Base-by-base conservation (phyloP, 1,140 invertebrate species). In the Lethocerus indicus region DNA sequence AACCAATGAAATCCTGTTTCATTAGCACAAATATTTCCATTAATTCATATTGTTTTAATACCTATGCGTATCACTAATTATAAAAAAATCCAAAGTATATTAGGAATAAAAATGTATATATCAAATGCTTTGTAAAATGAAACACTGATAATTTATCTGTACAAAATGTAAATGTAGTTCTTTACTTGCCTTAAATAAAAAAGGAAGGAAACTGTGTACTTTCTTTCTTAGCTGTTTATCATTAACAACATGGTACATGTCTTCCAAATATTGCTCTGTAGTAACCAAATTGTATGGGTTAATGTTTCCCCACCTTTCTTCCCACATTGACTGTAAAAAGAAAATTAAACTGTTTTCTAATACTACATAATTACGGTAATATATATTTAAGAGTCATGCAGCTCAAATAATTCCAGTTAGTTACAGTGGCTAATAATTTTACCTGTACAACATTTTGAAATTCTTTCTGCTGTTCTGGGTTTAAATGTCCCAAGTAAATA, bases 301-400 rank as follows among this genome's bases (percentile, higher is more conserved):
- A 44, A 84, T 74, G 56, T 79, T 80, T n/a, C 84, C 83, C 73
- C 81, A 87, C 58, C 83, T 79, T 62, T 82, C 79, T 58, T 82
- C 76, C 83, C 83, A 87, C 18, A 82, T 76, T 55, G 76, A 63
- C 78, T 83, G 59, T 16, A 66, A 70, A 51, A 9, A 46, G 26
- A 37, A 37, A 13, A 28, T 23, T 43, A 35, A 21, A 23, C 29
- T 29, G 9, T 40, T 40, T 7, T 37, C 14, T 9, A 40, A 14
- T 25, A 27, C 24, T 28, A 49, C n/a, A 18, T 26, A 20, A 20
- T 39, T 9, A 21, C n/a, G 16, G 20, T 42, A 39, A 24, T 35
- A 32, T 16, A 16, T 20, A 48, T n/a, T 32, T 18, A 14, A 14
- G 12, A 18, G 39, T 7, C 23, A 47, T 18, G n/a, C n/a, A n/a